phyloP scores from a whole-genome alignment of 1,140 invertebrate genomes.

The Parasteatoda tepidariorum region DNA sequence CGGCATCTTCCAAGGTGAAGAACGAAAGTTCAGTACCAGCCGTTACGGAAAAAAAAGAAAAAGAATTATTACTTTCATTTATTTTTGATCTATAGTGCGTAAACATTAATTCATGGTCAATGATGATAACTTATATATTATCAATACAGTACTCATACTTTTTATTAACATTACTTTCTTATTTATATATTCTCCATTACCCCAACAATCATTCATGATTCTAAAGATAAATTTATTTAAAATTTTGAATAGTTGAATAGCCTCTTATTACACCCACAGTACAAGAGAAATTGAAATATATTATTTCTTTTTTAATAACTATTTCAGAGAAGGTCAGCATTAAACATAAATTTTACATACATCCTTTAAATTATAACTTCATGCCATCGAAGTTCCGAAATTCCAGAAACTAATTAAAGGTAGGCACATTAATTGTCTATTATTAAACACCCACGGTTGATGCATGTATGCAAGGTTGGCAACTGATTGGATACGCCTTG shows the following conservation, averaged over 20 bases:
- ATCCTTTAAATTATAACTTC: neutral
- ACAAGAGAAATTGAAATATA: neutral
- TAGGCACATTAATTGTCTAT: neutral
- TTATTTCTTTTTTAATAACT: neutral
- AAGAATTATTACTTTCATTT: no score
- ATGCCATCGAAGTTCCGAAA: neutral
- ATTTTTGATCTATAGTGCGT: no score
- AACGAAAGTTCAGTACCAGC: no score
- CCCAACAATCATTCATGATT: no score
- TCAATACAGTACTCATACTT: no score
- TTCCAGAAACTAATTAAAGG: neutral
- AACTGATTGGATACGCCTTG: neutral
- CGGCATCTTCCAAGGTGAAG: no score
- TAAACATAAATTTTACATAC: neutral
- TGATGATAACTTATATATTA: no score
- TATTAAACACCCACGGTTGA: neutral
- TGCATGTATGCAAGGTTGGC: neutral
- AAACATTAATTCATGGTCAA: no score
- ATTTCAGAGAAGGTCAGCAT: neutral
- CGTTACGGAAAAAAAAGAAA: no score
- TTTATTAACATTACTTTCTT: no score
- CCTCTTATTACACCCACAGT: neutral
- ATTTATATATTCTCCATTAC: no score
- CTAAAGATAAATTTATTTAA: no score
- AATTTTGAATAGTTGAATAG: neutral